phyloP scores from a whole-genome alignment of 2,888 invertebrate species.

The Neoitamus cyanurus region DNA sequence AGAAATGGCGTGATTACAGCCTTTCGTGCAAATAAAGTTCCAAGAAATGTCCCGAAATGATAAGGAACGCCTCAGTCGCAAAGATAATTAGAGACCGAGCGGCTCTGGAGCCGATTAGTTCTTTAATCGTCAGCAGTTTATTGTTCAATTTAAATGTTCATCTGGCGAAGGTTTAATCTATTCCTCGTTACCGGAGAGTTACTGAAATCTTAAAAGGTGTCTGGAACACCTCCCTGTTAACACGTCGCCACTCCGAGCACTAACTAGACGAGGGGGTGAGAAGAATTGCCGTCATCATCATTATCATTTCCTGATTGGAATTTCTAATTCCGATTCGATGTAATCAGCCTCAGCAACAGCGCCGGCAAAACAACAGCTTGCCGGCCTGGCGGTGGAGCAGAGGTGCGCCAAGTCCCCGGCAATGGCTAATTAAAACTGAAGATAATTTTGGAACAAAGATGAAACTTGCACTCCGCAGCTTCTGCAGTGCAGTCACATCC shows the following conservation, averaged over 20 bases:
- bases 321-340: constrained; percentile 50
- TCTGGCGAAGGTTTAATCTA: constrained; percentile 18
- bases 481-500: background rate
- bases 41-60: background rate
- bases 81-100: constrained; percentile 17
- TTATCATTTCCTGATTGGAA: constrained; percentile 52
- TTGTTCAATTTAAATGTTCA: constrained; percentile 50
- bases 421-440: constrained; percentile 31
- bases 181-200: constrained; percentile 26
- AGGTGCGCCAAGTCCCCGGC: background rate
- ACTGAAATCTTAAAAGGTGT: constrained; percentile 31
- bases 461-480: background rate
- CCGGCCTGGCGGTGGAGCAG: background rate
- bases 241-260: background rate
- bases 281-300: constrained; percentile 48
- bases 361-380: constrained; percentile 10
- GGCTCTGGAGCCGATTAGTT: constrained; percentile 20
- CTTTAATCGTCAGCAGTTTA: constrained; percentile 42
- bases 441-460: constrained; percentile 34
- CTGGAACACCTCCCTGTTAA: constrained; percentile 11
- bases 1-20: background rate
- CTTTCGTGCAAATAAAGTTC: background rate
- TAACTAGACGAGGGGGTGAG: constrained; percentile 15
- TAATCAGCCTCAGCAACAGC: constrained; percentile 28
- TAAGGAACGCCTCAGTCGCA: background rate